Base-by-base conservation (phyloP, 2,888 invertebrate species). In the Lordiphosa fenestrarum region DNA sequence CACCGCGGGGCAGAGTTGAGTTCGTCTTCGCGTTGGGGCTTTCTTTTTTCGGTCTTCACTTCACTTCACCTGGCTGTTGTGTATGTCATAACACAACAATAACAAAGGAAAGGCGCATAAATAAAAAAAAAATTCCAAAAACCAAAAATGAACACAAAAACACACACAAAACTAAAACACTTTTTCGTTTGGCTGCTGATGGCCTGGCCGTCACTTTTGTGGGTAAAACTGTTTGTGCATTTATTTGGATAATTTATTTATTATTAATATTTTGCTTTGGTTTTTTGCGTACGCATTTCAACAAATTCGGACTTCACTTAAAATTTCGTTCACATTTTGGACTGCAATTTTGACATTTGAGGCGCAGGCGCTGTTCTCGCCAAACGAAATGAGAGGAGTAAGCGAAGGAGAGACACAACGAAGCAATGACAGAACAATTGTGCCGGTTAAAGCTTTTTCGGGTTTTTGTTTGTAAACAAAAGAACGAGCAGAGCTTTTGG, bases 391-490 rank as follows among this genome's bases (percentile, higher is more conserved):
- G 30, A 52, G 23, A 40, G 13, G 2, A 44, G 12, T 13, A 13
- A 38, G 48, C 37, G 48, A 42, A 30, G 15, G 15, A 7, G 10
- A 23, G 54, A 41, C 48, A 39, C 13, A 38, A 2, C 15, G 15
- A 21, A 33, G 46, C 55, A 57, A 23, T 23, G 53, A 66, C 0
- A 63, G 0, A 38, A 53, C 55, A 44, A 44, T 66, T 48, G 76
- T 48, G 76, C 81, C 67, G 76, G 76, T 33, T 15, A 46, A 70
- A 80, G 71, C 71, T 68, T 63, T 53, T 13, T 6, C 42, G 78
- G 72, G 75, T 75, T 78, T 15, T 46, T 76, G 80, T 80, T 76
- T 76, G 80, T 80, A 76, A 76, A 76, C 80, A 76, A 75, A 51
- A 52, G 23, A 44, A 44, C 41, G 39, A 61, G 53, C 48, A 44